Evolutionary conservation across 2,888 invertebrate genomes (phyloP).

Genomic region (Galeopsomyia nigrocyanea): DNA sequence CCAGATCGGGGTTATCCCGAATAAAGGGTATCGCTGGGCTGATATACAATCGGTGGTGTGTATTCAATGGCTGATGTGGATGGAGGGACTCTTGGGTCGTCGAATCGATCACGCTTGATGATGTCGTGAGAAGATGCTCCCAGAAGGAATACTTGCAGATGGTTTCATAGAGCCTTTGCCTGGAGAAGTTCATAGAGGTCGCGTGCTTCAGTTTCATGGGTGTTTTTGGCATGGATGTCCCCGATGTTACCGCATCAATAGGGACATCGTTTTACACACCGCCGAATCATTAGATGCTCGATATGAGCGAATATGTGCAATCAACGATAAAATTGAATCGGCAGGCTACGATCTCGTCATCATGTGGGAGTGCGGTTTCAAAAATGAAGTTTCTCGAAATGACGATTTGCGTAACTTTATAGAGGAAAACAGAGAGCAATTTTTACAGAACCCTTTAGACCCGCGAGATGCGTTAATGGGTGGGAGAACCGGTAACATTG

Average conservation of each 20-base stretch:
- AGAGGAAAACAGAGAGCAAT: not conserved
- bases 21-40: constrained; percentile 53
- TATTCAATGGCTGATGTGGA: not conserved
- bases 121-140: constrained; percentile 53
- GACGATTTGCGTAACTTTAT: not conserved
- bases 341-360: not conserved
- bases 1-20: too few species aligned
- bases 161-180: too few species aligned
- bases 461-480: too few species aligned
- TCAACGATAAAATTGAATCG: constrained; percentile 7
- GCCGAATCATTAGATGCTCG: constrained; percentile 10
- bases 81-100: not conserved
- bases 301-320: constrained; percentile 9
- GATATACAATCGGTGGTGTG: too few species aligned
- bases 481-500: too few species aligned
- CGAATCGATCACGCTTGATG: too few species aligned
- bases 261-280: constrained; percentile 15
- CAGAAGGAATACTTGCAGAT: constrained; percentile 46
- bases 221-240: constrained; percentile 37
- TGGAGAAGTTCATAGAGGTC: constrained; percentile 37
- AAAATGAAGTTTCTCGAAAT: too few species aligned
- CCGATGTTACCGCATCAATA: too few species aligned
- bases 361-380: constrained; percentile 28
- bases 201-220: constrained; percentile 35
- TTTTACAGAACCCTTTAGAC: too few species aligned